Evolutionary conservation across 2,888 invertebrate species (phyloP).

Genomic region (Lissocephala sabroskyi): DNA sequence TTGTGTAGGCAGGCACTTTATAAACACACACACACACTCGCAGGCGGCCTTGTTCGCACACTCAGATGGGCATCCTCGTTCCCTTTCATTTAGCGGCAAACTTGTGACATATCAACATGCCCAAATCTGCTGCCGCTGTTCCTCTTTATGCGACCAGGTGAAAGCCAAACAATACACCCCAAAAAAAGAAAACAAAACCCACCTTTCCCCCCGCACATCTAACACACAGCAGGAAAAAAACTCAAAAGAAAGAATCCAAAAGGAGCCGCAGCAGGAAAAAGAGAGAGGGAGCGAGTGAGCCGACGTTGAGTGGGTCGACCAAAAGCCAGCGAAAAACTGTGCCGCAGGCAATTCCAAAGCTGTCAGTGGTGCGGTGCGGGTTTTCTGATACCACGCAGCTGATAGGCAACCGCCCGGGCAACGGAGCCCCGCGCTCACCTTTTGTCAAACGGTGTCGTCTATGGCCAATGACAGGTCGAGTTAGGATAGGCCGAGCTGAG

Average conservation of each 20-base stretch:
- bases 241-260: too few relatives aligned
- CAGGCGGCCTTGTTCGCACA: too few relatives aligned
- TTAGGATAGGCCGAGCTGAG: neutral
- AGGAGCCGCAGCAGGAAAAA: neutral
- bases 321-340: constrained; percentile 18
- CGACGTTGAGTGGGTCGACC: constrained; percentile 44
- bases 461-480: constrained; percentile 1
- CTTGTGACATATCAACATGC: constrained; percentile 4
- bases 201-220: too few relatives aligned
- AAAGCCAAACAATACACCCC: constrained; percentile 29
- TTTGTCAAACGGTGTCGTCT: constrained; percentile 7
- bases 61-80: constrained; percentile 16
- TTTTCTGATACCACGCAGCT: constrained; percentile 28
- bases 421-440: constrained; percentile 8
- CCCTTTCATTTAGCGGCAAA: constrained; percentile 1
- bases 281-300: constrained; percentile 43
- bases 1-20: constrained; percentile 55
- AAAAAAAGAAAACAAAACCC: neutral
- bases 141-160: constrained; percentile 15
- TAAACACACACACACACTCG: constrained; percentile 20
- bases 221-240: too few relatives aligned
- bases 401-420: constrained; percentile 22
- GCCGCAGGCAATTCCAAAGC: constrained; percentile 35
- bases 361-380: constrained; percentile 19
- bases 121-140: neutral